These are phyloP conservation scores for Gopherus evgoodei DNA, from an alignment of 2,113 vertebrate species.

Conservation along the genomic window DNA sequence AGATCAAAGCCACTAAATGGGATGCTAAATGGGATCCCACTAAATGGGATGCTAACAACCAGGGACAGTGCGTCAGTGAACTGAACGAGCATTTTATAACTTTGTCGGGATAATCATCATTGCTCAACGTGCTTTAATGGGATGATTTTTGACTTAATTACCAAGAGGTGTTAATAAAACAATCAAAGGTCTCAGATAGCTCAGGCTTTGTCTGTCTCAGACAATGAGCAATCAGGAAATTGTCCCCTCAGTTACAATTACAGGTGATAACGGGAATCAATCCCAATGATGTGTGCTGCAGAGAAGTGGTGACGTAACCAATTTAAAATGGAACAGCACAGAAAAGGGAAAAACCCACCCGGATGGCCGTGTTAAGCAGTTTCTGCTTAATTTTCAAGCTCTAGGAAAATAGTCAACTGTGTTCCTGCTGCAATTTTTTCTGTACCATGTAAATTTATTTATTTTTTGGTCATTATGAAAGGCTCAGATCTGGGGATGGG, in stretches of 20 bases:
- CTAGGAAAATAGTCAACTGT: neutral
- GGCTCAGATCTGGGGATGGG: neutral
- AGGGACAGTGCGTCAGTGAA: neutral
- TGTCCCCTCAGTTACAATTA: neutral
- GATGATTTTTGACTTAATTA: neutral
- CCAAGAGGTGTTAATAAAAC: neutral
- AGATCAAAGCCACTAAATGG: neutral
- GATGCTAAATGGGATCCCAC: neutral
- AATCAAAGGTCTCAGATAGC: neutral
- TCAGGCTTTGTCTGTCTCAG: neutral
- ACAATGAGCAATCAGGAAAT: neutral
- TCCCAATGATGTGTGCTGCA: neutral
- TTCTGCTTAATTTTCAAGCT: neutral
- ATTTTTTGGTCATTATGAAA: neutral
- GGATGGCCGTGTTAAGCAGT: neutral
- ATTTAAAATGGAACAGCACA: accelerated
- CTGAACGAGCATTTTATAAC: accelerated
- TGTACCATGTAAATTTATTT: neutral
- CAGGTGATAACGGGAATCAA: neutral
- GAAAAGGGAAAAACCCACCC: neutral
- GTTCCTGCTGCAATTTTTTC: neutral
- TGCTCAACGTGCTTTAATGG: neutral
- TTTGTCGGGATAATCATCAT: neutral
- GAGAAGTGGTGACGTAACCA: neutral
- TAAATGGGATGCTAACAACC: neutral